Evolutionary conservation across 2,888 invertebrate genomes (phyloP), one percentile per base, ranked within the genome.

Genomic region (Xestia c-nigrum): DNA sequence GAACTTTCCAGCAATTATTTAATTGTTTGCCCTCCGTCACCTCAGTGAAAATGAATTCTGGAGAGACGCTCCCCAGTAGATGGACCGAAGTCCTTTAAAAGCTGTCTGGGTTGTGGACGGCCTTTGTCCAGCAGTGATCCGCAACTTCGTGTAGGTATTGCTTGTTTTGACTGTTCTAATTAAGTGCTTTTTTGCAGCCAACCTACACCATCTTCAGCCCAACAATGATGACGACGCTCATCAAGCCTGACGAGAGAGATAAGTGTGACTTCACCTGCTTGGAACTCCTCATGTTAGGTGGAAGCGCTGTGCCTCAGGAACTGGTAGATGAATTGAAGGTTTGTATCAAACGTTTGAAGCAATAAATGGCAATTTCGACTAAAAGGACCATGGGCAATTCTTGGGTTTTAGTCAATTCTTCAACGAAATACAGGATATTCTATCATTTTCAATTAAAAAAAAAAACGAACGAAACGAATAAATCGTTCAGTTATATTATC

Each of bases 231-330:
- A 89, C 91, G 0, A 89, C 90, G 0, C 87, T 95, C 4, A 38
- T 93, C 31, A 92, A 91, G 55, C 87, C 90, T 5, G 90, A 86
- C 3, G 89, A 91, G 5, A 84, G 90, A 0, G 91, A 93, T 0
- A 83, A 87, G 3, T 95, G 94, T 73, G 94, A 95, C 81, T 92
- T 95, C 76, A 89, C 93, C 0, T 88, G 92, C 77, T 92, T 95
- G 6, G 92, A 94, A 16, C 46, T 83, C 0, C 83, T 95, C 10
- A 73, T 91, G 71, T 73, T 92, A 7, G 94, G 94, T 1, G 95
- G 95, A 14, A 94, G 94, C 66, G 91, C 92, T 4, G 91, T 94
- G 0, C 90, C 90, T 0, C 84, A 87, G 3, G 81, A 84, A 0
- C 82, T 94, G 0, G n/a, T 94, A 14, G 86, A 91, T 1, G 90